A percentile compares a stretch with the other conserved stretches of the same genome.
phyloP scores from a whole-genome alignment of 2,797 vertebrate species.

The Synanceia verrucosa region DNA sequence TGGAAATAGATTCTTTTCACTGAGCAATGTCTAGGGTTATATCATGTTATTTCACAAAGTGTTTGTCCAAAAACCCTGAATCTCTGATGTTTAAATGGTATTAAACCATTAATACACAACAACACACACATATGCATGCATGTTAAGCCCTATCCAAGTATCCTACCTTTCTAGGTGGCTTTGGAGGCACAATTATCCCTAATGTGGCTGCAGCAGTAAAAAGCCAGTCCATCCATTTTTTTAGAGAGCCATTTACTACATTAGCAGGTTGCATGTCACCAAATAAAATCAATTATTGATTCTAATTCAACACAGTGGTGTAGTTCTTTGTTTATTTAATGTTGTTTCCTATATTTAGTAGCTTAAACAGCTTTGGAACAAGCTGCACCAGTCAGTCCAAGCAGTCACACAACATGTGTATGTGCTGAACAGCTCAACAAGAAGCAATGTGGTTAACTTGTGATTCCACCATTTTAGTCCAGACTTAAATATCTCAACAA shows the following conservation, averaged over 20 bases:
- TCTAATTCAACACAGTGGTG: constrained; percentile 10
- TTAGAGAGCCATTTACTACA: constrained; percentile 44
- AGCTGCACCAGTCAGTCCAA: not conserved
- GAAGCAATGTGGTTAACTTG: not conserved
- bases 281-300: constrained; percentile 49
- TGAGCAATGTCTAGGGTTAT: not conserved
- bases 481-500: not conserved
- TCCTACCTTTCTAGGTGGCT: constrained; percentile 24
- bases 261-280: constrained; percentile 45
- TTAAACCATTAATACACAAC: not conserved
- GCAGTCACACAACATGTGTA: not conserved
- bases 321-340: constrained; percentile 9
- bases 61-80: not conserved
- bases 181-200: constrained; percentile 18
- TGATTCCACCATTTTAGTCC: not conserved
- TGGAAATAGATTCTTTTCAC: not conserved
- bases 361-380: constrained; percentile 4
- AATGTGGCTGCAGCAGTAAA: constrained; percentile 32
- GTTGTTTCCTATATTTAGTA: not conserved
- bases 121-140: not conserved
- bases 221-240: constrained; percentile 41
- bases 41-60: not conserved
- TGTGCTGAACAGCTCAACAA: not conserved
- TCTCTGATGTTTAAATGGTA: not conserved
- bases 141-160: not conserved